Conservation (phyloP, 2,797 vertebrate species). For the Aplochiton taeniatus region DNA sequence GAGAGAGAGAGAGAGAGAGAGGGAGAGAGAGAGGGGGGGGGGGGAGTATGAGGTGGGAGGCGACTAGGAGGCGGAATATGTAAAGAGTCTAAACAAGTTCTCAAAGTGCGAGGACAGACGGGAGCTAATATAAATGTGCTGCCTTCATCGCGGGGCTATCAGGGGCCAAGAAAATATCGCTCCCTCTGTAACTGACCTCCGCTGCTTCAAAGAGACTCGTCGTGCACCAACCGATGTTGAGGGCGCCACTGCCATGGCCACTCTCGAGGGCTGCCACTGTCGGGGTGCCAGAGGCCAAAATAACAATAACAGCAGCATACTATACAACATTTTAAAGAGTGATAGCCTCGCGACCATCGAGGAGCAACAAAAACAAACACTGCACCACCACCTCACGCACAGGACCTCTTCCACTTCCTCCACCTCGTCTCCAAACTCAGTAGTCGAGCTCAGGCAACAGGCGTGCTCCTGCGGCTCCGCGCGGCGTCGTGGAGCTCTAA, state of each 20-base stretch:
- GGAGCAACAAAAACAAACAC: conserved; percentile 38
- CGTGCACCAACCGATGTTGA: conserved; percentile 52
- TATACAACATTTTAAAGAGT: conserved; percentile 88
- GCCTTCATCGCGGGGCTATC: conserved; percentile 67
- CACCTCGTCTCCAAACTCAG: conserved; percentile 39
- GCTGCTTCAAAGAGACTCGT: conserved; percentile 44
- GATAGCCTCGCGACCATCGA: conserved; percentile 66
- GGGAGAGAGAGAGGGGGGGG: conserved; percentile 19
- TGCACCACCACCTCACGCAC: conserved; percentile 53
- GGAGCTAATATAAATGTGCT: conserved; percentile 70
- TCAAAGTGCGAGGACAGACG: conserved; percentile 48
- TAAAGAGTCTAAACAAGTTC: conserved; percentile 56
- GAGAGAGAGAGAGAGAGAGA: conserved; percentile 33
- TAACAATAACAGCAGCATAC: conserved; percentile 80
- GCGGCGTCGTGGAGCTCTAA: conserved; percentile 76
- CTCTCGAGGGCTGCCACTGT: conserved; percentile 85
- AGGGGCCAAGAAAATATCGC: conserved; percentile 55
- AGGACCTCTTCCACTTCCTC: conserved; percentile 32
- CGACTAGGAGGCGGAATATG: conserved; percentile 50
- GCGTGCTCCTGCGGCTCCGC: conserved; percentile 78
- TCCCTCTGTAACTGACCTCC: conserved; percentile 61
- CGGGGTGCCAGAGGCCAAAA: conserved; percentile 71
- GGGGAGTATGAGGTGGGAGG: conserved; percentile 62
- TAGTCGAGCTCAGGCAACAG: conserved; percentile 64
- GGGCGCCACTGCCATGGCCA: conserved; percentile 72